Base-by-base conservation (phyloP, 2,888 invertebrate genomes). In the Dermolepida albohirtum region DNA sequence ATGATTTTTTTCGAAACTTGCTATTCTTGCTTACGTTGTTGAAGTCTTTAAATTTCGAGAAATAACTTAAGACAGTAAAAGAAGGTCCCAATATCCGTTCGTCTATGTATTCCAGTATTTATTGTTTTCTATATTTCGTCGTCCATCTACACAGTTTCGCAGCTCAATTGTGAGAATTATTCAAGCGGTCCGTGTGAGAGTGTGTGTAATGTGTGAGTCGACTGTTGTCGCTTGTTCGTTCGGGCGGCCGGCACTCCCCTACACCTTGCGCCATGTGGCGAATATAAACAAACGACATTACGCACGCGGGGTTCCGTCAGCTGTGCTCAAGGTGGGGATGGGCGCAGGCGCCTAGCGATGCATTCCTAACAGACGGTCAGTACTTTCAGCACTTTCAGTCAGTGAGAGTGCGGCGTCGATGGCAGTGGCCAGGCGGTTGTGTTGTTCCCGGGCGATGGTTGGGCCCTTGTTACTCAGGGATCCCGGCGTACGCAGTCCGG, bases 401-500 rank as follows among this genome's bases (percentile, higher is more conserved):
- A 81, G 83, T 81, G 83, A 81, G 82, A 80, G 80, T 79, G 80
- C 74, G 76, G 75, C 74, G 80, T 81, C 76, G 81, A 81, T 82
- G 81, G 82, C 82, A 75, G 79, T 82, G 75, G 82, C 82, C 79
- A 83, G 84, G 82, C 82, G 85, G 81, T 79, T 83, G 81, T 84
- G 84, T 80, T 84, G 84, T 78, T 82, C 84, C 76, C 82, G 83
- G 73, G 81, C 83, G 76, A 80, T 82, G 74, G 82, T 69, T 64
- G 66, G 66, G 44, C 54, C 66, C 55, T 65, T 66, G 68, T 72
- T 80, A 71, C 72, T 78, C 70, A 77, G 78, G 73, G 81, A 80
- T 72, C 81, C 79, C 77, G 80, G 79, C 72, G 79, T 80, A 70
- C 79, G 80, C 71, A 78, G 87, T 84, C 91, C 92, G 78, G 90